Percentiles rank a stretch among this genome's conserved stretches.
phyloP scores from a whole-genome alignment of 2,888 invertebrate genomes.

The Dicyrtomina minuta region DNA sequence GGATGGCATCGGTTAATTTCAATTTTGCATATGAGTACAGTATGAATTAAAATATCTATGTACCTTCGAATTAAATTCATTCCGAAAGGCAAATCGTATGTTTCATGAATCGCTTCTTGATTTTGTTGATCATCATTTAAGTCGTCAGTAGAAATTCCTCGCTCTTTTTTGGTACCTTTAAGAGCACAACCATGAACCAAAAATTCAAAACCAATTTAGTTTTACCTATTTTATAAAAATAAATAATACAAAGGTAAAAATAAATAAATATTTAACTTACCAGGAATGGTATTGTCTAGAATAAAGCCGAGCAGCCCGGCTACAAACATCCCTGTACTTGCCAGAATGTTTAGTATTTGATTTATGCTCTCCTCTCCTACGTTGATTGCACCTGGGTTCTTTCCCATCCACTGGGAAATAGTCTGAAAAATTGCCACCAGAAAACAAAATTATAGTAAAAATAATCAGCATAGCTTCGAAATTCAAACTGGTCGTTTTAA shows the following conservation, averaged over 20 bases:
- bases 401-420: slow-evolving; percentile 53
- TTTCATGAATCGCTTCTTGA: slow-evolving; percentile 30
- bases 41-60: too few relatives aligned
- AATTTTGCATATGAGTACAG: too few relatives aligned
- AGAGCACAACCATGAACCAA: too few relatives aligned
- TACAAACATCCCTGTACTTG: slow-evolving; percentile 56
- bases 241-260: not conserved
- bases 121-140: slow-evolving; percentile 29
- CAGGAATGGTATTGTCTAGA: slow-evolving; percentile 56
- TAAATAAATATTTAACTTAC: too few relatives aligned
- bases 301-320: slow-evolving; percentile 55
- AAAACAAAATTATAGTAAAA: too few relatives aligned
- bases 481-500: too few relatives aligned
- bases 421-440: slow-evolving; percentile 40
- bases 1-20: too few relatives aligned
- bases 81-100: slow-evolving; percentile 46
- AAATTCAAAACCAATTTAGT: too few relatives aligned
- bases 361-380: slow-evolving; percentile 49
- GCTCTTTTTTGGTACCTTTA: slow-evolving; percentile 35
- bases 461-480: not conserved
- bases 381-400: slow-evolving; percentile 43
- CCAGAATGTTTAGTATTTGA: slow-evolving; percentile 54
- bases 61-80: slow-evolving; percentile 46
- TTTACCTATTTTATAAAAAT: not conserved
- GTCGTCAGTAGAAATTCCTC: slow-evolving; percentile 10